Conservation (phyloP, 2,888 invertebrate species). For the Parnassius orleans region DNA sequence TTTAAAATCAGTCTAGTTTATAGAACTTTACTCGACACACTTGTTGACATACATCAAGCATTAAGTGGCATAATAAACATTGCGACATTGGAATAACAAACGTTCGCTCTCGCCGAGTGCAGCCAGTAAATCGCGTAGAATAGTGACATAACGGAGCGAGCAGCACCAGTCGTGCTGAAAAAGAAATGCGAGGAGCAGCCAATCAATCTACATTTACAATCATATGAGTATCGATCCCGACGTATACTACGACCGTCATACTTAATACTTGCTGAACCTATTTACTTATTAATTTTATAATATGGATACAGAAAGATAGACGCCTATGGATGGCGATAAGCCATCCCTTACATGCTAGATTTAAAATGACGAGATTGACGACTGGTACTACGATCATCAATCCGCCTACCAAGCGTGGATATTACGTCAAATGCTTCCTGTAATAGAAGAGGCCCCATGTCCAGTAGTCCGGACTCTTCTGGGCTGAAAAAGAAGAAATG, state of each 20-base stretch:
- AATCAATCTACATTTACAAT: slow-evolving; percentile 80
- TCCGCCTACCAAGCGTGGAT: too few species aligned
- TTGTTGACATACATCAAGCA: neutral
- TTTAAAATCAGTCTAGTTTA: too few species aligned
- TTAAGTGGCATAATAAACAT: slow-evolving; percentile 12
- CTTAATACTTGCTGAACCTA: slow-evolving; percentile 37
- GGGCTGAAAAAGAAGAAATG: too few species aligned
- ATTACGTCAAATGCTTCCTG: too few species aligned
- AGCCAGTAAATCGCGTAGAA: slow-evolving; percentile 54
- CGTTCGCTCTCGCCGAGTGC: slow-evolving; percentile 35
- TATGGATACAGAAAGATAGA: neutral
- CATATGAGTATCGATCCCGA: slow-evolving; percentile 70
- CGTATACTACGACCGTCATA: slow-evolving; percentile 27
- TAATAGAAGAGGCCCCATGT: too few species aligned
- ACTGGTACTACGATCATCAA: too few species aligned
- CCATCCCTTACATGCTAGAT: neutral
- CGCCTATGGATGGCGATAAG: too few species aligned
- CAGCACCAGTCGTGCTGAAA: slow-evolving; percentile 52
- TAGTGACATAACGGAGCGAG: slow-evolving; percentile 62
- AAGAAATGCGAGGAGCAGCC: slow-evolving; percentile 68
- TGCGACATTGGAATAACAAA: slow-evolving; percentile 17
- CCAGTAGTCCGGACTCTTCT: too few species aligned
- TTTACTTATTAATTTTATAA: neutral
- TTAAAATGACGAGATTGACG: too few species aligned
- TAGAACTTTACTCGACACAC: neutral